Percentiles rank a stretch among this genome's conserved stretches.
These are phyloP conservation scores for Numida meleagris DNA, from an alignment of 2,113 vertebrate species.

Conservation along the genomic window DNA sequence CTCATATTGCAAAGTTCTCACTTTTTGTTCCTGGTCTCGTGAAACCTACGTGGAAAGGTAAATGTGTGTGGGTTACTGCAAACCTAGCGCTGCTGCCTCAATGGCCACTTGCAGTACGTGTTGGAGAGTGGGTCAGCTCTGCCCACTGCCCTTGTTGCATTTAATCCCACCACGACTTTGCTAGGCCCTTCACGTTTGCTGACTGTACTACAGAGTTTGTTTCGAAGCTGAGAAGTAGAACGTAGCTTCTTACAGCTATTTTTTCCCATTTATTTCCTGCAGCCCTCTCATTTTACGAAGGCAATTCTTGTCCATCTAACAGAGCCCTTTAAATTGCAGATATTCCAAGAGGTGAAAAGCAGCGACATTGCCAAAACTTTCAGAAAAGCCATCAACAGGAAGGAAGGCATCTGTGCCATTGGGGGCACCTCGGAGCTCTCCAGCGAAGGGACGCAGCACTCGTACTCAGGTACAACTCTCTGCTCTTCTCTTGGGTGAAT, in stretches of 20 bases:
- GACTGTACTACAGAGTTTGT: neutral
- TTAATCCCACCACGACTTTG: neutral
- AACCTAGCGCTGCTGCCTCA: neutral
- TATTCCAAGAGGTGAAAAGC: conserved; percentile 88
- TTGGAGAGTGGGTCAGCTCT: neutral
- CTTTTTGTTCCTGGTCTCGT: neutral
- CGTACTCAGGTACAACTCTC: conserved; percentile 81
- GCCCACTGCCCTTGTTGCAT: neutral
- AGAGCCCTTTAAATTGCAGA: conserved; percentile 74
- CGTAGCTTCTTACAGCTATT: neutral
- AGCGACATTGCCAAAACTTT: conserved; percentile 85
- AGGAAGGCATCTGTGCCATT: conserved; percentile 91
- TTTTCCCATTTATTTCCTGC: neutral
- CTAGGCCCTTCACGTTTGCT: neutral
- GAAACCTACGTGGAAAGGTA: neutral
- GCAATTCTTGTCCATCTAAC: neutral
- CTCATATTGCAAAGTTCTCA: neutral
- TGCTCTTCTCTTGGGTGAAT: too few relatives aligned
- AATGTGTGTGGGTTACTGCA: neutral
- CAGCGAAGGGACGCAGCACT: conserved; percentile 92
- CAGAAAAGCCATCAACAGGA: conserved; percentile 90
- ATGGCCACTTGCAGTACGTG: neutral
- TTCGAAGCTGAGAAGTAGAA: neutral
- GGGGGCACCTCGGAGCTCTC: conserved; percentile 91
- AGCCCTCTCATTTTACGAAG: neutral